Percentiles rank a stretch among this genome's conserved stretches.
These are phyloP conservation scores for Drosophila carrolli DNA, from an alignment of 1,140 invertebrate species.

Conservation along the genomic window DNA sequence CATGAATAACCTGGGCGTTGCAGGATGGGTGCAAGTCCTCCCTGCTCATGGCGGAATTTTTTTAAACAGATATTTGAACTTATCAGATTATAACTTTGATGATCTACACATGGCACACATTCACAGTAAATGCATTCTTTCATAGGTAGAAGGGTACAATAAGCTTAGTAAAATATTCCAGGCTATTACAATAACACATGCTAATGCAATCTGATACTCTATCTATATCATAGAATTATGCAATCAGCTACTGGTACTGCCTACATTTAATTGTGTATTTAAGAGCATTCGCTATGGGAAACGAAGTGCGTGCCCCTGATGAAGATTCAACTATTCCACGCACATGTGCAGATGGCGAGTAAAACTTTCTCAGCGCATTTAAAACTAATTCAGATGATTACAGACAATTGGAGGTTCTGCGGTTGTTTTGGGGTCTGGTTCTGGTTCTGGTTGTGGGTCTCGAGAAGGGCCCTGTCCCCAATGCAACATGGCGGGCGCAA, in stretches of 20 bases:
- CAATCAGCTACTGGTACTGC: constrained; percentile 26
- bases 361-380: constrained; percentile 67
- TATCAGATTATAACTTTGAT: too few relatives aligned
- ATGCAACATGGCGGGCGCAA: constrained; percentile 42
- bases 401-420: constrained; percentile 45
- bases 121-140: background rate
- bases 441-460: constrained; percentile 6
- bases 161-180: background rate
- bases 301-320: constrained; percentile 35
- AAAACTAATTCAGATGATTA: constrained; percentile 72
- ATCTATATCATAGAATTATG: constrained; percentile 26
- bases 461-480: constrained; percentile 31
- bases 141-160: background rate
- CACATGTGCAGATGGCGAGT: constrained; percentile 25
- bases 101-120: too few relatives aligned
- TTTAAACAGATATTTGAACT: background rate
- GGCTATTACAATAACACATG: background rate
- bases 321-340: constrained; percentile 42
- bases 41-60: constrained; percentile 12
- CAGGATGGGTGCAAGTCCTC: constrained; percentile 9
- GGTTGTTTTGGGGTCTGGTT: constrained; percentile 7
- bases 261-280: constrained; percentile 59
- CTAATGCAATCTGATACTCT: constrained; percentile 15
- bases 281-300: constrained; percentile 49
- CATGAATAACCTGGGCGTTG: constrained; percentile 7